phyloP scores from a whole-genome alignment of 2,888 invertebrate genomes.

The Chironomus riparius region DNA sequence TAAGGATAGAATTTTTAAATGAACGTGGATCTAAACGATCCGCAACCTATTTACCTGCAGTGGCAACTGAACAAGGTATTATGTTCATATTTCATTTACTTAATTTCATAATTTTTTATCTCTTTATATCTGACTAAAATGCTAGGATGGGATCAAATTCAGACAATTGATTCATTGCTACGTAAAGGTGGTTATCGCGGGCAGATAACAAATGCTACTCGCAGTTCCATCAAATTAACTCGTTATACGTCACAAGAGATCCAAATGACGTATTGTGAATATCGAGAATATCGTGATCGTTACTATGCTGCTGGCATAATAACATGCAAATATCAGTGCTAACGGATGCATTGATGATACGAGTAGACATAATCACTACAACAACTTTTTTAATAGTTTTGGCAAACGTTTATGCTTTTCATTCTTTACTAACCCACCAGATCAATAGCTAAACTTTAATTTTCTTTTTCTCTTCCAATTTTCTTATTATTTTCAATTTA shows the following conservation, averaged over 20 bases:
- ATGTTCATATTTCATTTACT: neutral
- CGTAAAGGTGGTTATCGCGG: slow-evolving; percentile 96
- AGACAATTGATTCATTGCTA: slow-evolving; percentile 94
- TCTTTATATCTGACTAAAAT: neutral
- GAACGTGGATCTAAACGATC: slow-evolving; percentile 90
- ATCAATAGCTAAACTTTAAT: neutral
- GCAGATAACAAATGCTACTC: slow-evolving; percentile 74
- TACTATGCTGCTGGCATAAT: slow-evolving; percentile 5
- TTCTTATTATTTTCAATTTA: too few species aligned
- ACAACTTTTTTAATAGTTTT: neutral
- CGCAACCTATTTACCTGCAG: slow-evolving; percentile 97
- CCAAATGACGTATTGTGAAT: slow-evolving; percentile 78
- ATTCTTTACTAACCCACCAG: neutral
- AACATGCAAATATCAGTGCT: slow-evolving; percentile 13
- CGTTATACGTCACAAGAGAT: slow-evolving; percentile 96
- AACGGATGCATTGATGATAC: neutral
- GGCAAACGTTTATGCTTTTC: neutral
- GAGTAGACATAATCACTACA: neutral
- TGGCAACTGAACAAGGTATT: slow-evolving; percentile 92
- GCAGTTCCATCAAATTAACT: slow-evolving; percentile 85
- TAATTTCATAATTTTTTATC: slow-evolving; percentile 31
- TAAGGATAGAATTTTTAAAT: slow-evolving; percentile 92
- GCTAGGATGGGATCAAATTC: slow-evolving; percentile 95
- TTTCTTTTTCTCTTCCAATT: too few species aligned
- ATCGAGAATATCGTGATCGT: slow-evolving; percentile 43